These are phyloP conservation scores for Myotis vivesi DNA, from an alignment of 2,797 vertebrate species.

Conservation along the genomic window DNA sequence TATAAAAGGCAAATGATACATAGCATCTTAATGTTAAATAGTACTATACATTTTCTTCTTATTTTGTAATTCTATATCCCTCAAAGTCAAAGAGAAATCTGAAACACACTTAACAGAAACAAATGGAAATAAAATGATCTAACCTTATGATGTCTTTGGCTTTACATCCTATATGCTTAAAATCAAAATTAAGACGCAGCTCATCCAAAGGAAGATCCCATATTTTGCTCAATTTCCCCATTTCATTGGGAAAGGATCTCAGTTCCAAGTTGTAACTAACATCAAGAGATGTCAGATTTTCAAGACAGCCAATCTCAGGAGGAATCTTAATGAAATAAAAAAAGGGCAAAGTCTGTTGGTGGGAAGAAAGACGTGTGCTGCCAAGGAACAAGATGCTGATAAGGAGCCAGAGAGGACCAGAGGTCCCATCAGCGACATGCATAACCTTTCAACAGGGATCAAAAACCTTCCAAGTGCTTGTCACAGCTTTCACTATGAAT, in stretches of 20 bases:
- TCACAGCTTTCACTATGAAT: not conserved
- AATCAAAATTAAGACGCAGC: conserved; percentile 93
- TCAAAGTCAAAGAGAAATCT: not conserved
- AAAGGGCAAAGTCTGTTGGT: conserved; percentile 23
- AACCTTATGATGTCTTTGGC: conserved; percentile 98
- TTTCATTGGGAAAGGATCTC: conserved; percentile 95
- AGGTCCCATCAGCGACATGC: not conserved
- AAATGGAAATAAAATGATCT: conserved; percentile 42
- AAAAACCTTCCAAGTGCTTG: not conserved
- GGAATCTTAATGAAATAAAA: conserved; percentile 89
- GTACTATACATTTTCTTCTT: not conserved
- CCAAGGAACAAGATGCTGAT: not conserved
- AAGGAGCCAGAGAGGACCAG: not conserved
- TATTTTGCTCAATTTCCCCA: conserved; percentile 93
- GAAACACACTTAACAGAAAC: not conserved
- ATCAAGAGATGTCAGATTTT: conserved; percentile 94
- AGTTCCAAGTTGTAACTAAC: conserved; percentile 91
- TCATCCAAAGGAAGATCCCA: conserved; percentile 98
- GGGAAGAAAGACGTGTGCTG: not conserved
- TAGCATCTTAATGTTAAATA: not conserved
- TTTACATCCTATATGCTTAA: conserved; percentile 95
- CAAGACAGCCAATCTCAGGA: conserved; percentile 92
- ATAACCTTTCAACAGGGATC: not conserved
- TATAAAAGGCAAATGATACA: not conserved
- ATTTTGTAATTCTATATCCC: not conserved